These are phyloP conservation scores for Aplochiton taeniatus DNA, from an alignment of 2,797 vertebrate species.

Conservation along the genomic window DNA sequence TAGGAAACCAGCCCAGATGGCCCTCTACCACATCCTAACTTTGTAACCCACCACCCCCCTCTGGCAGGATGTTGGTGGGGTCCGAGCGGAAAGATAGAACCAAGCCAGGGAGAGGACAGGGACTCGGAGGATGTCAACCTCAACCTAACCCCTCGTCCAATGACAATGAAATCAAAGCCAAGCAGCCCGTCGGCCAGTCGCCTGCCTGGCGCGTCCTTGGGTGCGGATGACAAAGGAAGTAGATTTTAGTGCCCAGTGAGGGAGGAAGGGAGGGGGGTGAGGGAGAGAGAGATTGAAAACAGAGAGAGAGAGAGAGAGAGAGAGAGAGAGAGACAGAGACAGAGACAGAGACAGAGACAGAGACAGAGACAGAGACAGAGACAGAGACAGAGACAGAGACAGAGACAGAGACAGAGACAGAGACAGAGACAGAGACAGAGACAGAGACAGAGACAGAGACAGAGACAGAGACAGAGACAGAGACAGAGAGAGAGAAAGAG, in stretches of 20 bases:
- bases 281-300: neutral
- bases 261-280: neutral
- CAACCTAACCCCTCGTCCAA: conserved; percentile 52
- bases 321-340: neutral
- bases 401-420: conserved; percentile 9
- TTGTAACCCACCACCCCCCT: conserved; percentile 57
- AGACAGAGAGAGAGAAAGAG: conserved; percentile 1
- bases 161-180: conserved; percentile 77
- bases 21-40: conserved; percentile 68
- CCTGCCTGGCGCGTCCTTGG: conserved; percentile 67
- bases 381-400: conserved; percentile 7
- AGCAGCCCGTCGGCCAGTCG: conserved; percentile 63
- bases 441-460: conserved; percentile 17
- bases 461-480: neutral
- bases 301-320: neutral
- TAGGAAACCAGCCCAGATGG: conserved; percentile 79
- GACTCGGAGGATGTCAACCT: conserved; percentile 49
- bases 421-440: neutral
- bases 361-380: neutral
- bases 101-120: conserved; percentile 55
- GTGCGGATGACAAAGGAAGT: conserved; percentile 67
- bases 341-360: neutral
- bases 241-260: conserved; percentile 48
- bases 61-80: conserved; percentile 77
- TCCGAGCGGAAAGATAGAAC: conserved; percentile 52